A percentile compares a stretch with the other conserved stretches of the same genome.
These are phyloP conservation scores for Parasteatoda tepidariorum DNA, from an alignment of 1,140 invertebrate genomes.

Conservation along the genomic window DNA sequence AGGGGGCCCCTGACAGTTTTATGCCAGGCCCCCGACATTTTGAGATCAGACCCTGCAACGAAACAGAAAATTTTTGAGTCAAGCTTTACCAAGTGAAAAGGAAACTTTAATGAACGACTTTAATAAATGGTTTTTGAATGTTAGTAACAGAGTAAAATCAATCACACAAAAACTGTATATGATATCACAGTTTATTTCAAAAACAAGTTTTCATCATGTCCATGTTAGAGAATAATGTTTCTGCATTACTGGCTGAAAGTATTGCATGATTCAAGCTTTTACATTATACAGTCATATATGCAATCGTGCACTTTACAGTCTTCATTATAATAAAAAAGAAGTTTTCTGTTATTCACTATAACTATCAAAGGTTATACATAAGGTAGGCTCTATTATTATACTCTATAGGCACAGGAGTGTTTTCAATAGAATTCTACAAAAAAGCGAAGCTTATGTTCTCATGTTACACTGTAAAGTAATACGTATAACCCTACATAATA, in stretches of 20 bases:
- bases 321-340: slow-evolving; percentile 15
- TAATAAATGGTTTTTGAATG: too few relatives aligned
- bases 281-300: slow-evolving; percentile 42
- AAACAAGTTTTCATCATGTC: slow-evolving; percentile 48
- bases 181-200: slow-evolving; percentile 59
- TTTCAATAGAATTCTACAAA: background rate
- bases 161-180: background rate
- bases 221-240: slow-evolving; percentile 20
- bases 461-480: background rate
- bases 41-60: too few relatives aligned
- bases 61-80: too few relatives aligned
- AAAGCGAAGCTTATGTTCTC: background rate
- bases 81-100: too few relatives aligned
- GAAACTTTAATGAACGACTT: too few relatives aligned
- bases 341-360: background rate
- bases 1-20: too few relatives aligned
- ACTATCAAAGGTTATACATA: slow-evolving; percentile 11
- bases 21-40: too few relatives aligned
- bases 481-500: background rate
- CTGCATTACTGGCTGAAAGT: slow-evolving; percentile 37
- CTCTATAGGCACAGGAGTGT: slow-evolving; percentile 15
- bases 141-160: background rate
- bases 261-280: slow-evolving; percentile 49
- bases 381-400: background rate
- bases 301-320: slow-evolving; percentile 18